Evolutionary conservation across 2,888 invertebrate genomes (phyloP), one percentile per base, ranked within the genome.

Genomic region (Isoperla grammatica): DNA sequence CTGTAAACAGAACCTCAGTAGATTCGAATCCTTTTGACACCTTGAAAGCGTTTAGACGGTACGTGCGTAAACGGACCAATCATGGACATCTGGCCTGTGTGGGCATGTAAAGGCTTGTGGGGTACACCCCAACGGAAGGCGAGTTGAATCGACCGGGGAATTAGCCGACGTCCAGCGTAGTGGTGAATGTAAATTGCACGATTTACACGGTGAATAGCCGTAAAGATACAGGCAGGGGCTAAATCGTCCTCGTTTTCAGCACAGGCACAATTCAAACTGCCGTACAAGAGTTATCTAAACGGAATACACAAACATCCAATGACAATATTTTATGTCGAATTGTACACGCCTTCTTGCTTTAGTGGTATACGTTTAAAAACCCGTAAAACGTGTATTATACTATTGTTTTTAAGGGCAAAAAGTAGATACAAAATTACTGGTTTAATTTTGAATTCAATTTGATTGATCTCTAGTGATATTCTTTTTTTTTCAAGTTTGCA

Each of bases 171-270:
- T 29, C 49, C 22, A n/a, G 15, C 15, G n/a, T 49, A 22, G 49
- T n/a, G 49, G 49, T 35, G 49, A 49, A 49, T 49, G 22, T 49
- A 49, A 49, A 49, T 49, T 23, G 29, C 29, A 8, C 49, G 49
- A 49, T 29, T 35, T 29, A 5, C 8, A 29, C 15, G 49, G 11
- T 35, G 29, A 29, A 22, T 9, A n/a, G 49, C 12, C 12, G 35
- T n/a, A 23, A 11, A 29, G 35, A 29, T 12, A 23, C 29, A 29
- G 35, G 13, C 11, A 13, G 35, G 22, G 35, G 49, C 29, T 49
- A 29, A 29, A 49, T 15, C 23, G 23, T 49, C 13, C 49, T 49
- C 22, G 29, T 35, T 49, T 13, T 29, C 29, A 29, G 29, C 29
- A 8, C 29, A 23, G 35, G 35, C 4, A 23, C 15, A 49, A 49